Evolutionary conservation across 2,113 vertebrate genomes (phyloP).

Genomic region (Thomomys bottae): DNA sequence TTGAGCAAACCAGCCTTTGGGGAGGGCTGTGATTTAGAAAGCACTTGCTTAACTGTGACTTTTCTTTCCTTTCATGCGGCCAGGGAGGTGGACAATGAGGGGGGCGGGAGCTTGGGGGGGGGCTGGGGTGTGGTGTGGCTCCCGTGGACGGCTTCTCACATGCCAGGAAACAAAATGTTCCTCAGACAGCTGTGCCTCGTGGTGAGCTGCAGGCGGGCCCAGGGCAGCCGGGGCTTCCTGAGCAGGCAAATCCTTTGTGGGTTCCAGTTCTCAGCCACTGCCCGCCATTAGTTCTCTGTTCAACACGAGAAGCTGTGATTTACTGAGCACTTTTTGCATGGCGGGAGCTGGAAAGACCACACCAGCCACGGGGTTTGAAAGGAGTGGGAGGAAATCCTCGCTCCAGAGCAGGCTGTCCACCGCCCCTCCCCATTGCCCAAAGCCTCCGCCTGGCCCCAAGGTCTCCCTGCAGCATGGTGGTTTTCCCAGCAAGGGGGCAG

Average conservation of each 20-base stretch:
- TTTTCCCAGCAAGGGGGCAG: accelerated
- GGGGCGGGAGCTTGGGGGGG: background rate
- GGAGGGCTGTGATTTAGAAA: background rate
- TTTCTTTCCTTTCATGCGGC: too few relatives aligned
- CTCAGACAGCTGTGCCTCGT: accelerated
- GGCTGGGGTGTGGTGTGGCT: accelerated
- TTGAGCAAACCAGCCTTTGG: accelerated
- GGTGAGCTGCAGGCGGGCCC: background rate
- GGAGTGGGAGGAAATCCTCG: too few relatives aligned
- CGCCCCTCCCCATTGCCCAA: too few relatives aligned
- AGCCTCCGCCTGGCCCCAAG: too few relatives aligned
- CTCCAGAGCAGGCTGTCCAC: too few relatives aligned
- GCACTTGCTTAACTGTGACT: too few relatives aligned
- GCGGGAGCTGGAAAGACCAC: accelerated
- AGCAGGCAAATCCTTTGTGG: background rate
- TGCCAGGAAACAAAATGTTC: background rate
- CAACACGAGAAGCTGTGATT: too few relatives aligned
- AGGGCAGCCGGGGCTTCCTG: accelerated
- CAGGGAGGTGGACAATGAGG: background rate
- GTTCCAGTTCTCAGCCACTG: too few relatives aligned
- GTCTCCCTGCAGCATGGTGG: too few relatives aligned
- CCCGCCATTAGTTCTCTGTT: too few relatives aligned
- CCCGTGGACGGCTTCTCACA: accelerated
- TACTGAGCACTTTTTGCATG: accelerated
- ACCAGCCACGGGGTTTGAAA: too few relatives aligned